Conservation (phyloP, 2,797 vertebrate species). For the Melanogrammus aeglefinus region DNA sequence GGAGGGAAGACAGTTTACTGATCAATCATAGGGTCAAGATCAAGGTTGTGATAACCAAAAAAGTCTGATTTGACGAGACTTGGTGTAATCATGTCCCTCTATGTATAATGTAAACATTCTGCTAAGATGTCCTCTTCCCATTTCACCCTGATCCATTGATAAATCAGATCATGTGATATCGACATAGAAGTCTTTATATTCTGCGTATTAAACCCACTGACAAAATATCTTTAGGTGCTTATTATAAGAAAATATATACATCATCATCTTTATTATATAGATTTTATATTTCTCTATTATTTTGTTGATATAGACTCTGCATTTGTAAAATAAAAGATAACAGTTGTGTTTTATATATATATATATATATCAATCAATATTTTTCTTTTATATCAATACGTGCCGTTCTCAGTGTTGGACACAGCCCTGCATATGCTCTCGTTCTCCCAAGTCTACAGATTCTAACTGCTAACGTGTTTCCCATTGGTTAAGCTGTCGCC, state of each 20-base stretch:
- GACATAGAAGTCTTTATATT: slow-evolving; percentile 49
- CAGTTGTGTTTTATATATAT: slow-evolving; percentile 37
- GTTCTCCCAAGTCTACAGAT: slow-evolving; percentile 20
- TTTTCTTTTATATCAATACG: slow-evolving; percentile 28
- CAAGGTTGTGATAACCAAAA: slow-evolving; percentile 24
- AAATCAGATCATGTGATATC: slow-evolving; percentile 45
- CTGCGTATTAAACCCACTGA: slow-evolving; percentile 66
- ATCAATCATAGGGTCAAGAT: slow-evolving; percentile 26
- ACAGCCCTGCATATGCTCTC: slow-evolving; percentile 34
- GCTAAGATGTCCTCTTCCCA: slow-evolving; percentile 44
- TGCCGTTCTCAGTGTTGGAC: slow-evolving; percentile 46
- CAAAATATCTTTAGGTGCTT: slow-evolving; percentile 75
- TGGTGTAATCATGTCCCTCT: slow-evolving; percentile 41
- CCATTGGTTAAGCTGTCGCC: slow-evolving; percentile 1
- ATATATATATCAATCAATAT: background rate
- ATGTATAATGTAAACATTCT: slow-evolving; percentile 54
- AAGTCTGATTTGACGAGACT: slow-evolving; percentile 26
- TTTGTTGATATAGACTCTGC: slow-evolving; percentile 63
- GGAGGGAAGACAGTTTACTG: slow-evolving; percentile 29
- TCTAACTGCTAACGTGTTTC: slow-evolving; percentile 31
- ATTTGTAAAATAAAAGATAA: slow-evolving; percentile 67
- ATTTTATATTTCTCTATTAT: slow-evolving; percentile 62
- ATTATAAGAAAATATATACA: slow-evolving; percentile 75
- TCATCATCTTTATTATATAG: slow-evolving; percentile 72
- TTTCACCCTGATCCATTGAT: slow-evolving; percentile 53